Evolutionary conservation across 2,888 invertebrate genomes (phyloP).

Genomic region (Trisateles emortualis): DNA sequence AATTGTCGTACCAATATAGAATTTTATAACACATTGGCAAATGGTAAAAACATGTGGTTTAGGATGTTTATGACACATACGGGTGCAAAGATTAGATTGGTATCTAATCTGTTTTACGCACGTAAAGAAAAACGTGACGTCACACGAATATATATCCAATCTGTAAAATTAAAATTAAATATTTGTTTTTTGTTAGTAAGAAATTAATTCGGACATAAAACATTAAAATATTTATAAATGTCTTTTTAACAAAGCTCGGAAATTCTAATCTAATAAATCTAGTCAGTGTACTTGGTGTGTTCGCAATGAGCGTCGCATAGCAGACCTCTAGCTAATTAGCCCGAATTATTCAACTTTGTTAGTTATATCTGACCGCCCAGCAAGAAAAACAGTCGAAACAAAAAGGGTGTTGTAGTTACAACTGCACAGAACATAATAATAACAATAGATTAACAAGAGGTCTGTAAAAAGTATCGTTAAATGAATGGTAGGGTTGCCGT

Average conservation of each 20-base stretch:
- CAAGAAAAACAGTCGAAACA: slow-evolving; percentile 1
- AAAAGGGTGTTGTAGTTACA: slow-evolving; percentile 7
- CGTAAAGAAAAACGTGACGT: too few relatives aligned
- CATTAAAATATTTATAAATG: neutral
- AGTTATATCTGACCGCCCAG: neutral
- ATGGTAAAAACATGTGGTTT: too few relatives aligned
- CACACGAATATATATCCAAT: too few relatives aligned
- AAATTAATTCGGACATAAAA: too few relatives aligned
- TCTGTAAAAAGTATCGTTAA: slow-evolving; percentile 5
- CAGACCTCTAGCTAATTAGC: neutral
- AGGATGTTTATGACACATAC: too few relatives aligned
- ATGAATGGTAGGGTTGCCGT: neutral
- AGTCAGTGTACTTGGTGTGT: neutral
- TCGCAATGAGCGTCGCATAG: slow-evolving; percentile 5
- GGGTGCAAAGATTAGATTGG: too few relatives aligned
- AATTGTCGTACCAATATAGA: too few relatives aligned
- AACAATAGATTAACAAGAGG: slow-evolving; percentile 9
- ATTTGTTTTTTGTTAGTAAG: too few relatives aligned
- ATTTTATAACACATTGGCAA: too few relatives aligned
- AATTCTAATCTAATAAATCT: slow-evolving; percentile 5
- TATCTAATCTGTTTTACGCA: too few relatives aligned
- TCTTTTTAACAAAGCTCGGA: neutral
- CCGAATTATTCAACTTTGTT: neutral
- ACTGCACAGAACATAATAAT: neutral
- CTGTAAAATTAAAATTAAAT: too few relatives aligned